Conservation (phyloP, 35 echinoderm and acorn worm species). For the Eucidaris tribuloides region DNA sequence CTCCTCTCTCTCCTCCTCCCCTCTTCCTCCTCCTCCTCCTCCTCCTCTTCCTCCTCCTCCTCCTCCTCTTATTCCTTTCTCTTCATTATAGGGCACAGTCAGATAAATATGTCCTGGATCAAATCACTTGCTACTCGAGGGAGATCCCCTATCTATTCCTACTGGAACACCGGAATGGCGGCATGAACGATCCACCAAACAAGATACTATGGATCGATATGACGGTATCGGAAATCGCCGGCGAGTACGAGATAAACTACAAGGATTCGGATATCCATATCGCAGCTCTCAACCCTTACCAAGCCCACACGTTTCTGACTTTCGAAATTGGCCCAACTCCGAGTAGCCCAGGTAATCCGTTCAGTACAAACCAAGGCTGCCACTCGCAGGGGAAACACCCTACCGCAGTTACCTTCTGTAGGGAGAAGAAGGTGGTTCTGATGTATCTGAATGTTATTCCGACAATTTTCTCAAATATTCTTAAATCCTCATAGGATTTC, state of each 20-base stretch:
- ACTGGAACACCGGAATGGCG: constrained; percentile 79
- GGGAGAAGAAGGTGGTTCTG: no score
- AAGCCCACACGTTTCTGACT: constrained; percentile 43
- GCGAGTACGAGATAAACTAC: constrained; percentile 78
- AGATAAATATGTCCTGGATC: constrained; percentile 70
- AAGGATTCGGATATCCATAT: constrained; percentile 18
- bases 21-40: no score
- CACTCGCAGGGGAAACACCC: no score
- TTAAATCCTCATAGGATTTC: no score
- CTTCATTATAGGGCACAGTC: constrained; percentile 80
- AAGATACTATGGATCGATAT: constrained; percentile 89
- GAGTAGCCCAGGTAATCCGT: constrained; percentile 27
- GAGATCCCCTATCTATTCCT: constrained; percentile 83
- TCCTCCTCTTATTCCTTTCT: no score
- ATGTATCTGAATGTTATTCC: no score
- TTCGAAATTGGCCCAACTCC: neutral
- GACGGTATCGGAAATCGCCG: constrained; percentile 25
- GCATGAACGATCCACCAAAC: constrained; percentile 51
- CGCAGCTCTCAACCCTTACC: constrained; percentile 41
- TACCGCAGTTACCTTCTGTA: no score
- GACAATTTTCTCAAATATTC: no score
- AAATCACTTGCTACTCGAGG: constrained; percentile 71
- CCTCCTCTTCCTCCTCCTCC: no score
- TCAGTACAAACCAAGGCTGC: no score
- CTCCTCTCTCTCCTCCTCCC: no score